These are phyloP conservation scores for Empidonax alnorum DNA, from an alignment of 2,113 vertebrate species.

Conservation along the genomic window DNA sequence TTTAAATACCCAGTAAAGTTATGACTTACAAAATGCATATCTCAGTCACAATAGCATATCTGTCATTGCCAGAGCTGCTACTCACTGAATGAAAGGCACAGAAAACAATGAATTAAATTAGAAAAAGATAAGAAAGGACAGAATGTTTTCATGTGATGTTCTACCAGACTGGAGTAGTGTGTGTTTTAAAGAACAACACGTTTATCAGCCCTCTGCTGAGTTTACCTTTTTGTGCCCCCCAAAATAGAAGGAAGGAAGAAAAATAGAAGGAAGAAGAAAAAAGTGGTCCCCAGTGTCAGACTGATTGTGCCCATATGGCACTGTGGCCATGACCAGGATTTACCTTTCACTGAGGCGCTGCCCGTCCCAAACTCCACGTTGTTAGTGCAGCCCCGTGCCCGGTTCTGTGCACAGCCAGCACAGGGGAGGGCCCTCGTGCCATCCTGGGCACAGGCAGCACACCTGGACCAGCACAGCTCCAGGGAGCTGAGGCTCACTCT, in stretches of 20 bases:
- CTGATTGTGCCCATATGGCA: background rate
- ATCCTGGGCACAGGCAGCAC: background rate
- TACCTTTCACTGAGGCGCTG: background rate
- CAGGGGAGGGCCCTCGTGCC: background rate
- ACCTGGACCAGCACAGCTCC: background rate
- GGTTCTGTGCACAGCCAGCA: background rate
- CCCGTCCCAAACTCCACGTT: rapidly evolving
- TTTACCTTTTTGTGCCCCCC: background rate
- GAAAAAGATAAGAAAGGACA: background rate
- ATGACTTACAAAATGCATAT: conserved; percentile 69
- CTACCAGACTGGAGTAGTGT: background rate
- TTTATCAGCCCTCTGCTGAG: background rate
- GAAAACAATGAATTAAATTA: conserved; percentile 38
- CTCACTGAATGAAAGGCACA: conserved; percentile 9
- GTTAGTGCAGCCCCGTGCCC: background rate
- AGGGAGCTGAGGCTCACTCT: background rate
- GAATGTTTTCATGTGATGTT: background rate
- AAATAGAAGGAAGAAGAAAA: background rate
- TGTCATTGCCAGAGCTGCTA: conserved; percentile 48
- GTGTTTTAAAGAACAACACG: background rate
- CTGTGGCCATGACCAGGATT: background rate
- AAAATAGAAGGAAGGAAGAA: background rate
- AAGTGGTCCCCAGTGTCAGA: background rate
- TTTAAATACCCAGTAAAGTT: conserved; percentile 71
- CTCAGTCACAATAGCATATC: conserved; percentile 53